A percentile compares a stretch with the other conserved stretches of the same genome.
phyloP scores from a whole-genome alignment of 2,797 vertebrate species.

The Peromyscus aztecus region DNA sequence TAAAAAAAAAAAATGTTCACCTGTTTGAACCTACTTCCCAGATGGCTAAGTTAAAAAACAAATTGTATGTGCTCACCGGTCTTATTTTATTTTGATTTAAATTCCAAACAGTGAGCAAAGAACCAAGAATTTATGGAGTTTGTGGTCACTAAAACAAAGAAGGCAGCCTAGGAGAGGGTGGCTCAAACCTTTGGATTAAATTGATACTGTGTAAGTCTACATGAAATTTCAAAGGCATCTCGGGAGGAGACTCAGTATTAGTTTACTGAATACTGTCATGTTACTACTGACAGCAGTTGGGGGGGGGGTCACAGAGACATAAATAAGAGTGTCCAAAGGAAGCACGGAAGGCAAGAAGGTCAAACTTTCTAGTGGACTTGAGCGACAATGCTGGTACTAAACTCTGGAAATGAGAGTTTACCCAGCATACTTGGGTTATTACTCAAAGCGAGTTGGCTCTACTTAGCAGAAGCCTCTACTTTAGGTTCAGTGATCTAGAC shows the following conservation, averaged over 20 bases:
- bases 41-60: slow-evolving; percentile 43
- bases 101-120: slow-evolving; percentile 41
- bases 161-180: neutral
- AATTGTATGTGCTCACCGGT: neutral
- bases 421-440: neutral
- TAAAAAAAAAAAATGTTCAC: slow-evolving; percentile 6
- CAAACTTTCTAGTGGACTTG: slow-evolving; percentile 21
- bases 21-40: neutral
- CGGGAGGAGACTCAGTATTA: neutral
- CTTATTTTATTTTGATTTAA: slow-evolving; percentile 67
- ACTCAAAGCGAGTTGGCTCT: slow-evolving; percentile 13
- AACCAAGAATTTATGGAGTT: slow-evolving; percentile 34
- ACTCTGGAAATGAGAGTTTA: neutral
- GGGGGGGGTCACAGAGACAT: neutral
- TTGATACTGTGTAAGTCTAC: neutral
- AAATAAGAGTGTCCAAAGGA: slow-evolving; percentile 5
- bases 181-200: slow-evolving; percentile 38
- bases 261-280: neutral
- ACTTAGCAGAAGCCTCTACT: slow-evolving; percentile 12
- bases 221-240: slow-evolving; percentile 65
- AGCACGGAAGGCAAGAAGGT: neutral
- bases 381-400: neutral
- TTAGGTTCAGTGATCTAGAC: slow-evolving; percentile 67
- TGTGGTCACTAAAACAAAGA: neutral
- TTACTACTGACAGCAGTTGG: neutral